Evolutionary conservation across 1,140 invertebrate species (phyloP).

Genomic region (Holotrichia oblita): DNA sequence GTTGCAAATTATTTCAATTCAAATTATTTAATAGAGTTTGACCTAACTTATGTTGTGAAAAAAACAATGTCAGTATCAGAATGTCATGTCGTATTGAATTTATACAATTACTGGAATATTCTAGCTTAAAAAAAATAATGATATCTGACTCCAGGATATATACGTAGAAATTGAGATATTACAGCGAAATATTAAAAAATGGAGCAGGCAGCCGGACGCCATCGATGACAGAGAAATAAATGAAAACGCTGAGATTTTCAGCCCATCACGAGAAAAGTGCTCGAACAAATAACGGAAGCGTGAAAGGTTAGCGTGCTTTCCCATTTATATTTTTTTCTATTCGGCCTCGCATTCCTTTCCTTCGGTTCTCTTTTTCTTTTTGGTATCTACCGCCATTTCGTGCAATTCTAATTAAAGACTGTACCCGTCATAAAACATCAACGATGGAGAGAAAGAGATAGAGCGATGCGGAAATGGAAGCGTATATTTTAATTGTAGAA

Average conservation of each 20-base stretch:
- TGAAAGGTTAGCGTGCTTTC: conserved; percentile 11
- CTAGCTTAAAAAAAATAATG: too few relatives aligned
- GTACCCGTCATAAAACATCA: conserved; percentile 5
- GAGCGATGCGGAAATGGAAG: background rate
- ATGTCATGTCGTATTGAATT: too few relatives aligned
- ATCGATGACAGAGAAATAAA: conserved; percentile 11
- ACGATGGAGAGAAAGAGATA: background rate
- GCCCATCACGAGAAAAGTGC: background rate
- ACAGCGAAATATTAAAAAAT: conserved; percentile 5
- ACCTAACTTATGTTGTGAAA: too few relatives aligned
- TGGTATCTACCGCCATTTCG: background rate
- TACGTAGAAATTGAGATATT: background rate
- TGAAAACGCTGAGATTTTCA: conserved; percentile 6
- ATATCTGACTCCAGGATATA: background rate
- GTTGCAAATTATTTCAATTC: too few relatives aligned
- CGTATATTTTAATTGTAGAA: background rate
- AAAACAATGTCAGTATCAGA: too few relatives aligned
- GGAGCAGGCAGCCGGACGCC: background rate
- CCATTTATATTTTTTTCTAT: background rate
- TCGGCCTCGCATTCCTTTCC: background rate
- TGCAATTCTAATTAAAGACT: conserved; percentile 17
- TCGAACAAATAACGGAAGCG: conserved; percentile 15
- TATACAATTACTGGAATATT: too few relatives aligned
- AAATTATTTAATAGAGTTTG: too few relatives aligned
- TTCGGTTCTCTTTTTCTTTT: background rate